Conservation (phyloP, 2,888 invertebrate species). For the Drosophila hamatofila region DNA sequence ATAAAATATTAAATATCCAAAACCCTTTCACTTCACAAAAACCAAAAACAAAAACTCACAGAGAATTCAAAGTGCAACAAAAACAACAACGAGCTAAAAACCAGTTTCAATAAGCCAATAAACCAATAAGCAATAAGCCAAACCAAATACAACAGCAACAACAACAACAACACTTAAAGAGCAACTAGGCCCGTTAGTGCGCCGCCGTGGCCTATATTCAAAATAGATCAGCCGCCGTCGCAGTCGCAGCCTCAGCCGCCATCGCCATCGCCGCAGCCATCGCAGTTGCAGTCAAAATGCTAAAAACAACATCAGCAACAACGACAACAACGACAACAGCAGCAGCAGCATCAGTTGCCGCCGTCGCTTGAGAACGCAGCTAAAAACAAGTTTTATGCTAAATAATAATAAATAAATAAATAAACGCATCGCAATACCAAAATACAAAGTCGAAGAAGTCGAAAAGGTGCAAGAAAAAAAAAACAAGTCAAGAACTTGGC, state of each 20-base stretch:
- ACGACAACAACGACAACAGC: conserved; percentile 5
- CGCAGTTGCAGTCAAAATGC: conserved; percentile 53
- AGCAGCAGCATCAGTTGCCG: conserved; percentile 22
- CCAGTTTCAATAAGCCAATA: conserved; percentile 67
- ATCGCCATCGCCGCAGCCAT: conserved; percentile 7
- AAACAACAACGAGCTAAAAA: conserved; percentile 54
- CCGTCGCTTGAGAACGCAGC: conserved; percentile 62
- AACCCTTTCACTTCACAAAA: conserved; percentile 78
- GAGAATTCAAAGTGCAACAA: conserved; percentile 63
- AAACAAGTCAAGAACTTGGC: conserved; percentile 6
- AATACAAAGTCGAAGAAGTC: conserved; percentile 47
- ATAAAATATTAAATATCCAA: conserved; percentile 48
- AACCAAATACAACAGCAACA: conserved; percentile 53
- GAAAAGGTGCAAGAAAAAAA: conserved; percentile 45
- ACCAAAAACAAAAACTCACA: conserved; percentile 30
- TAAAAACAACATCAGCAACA: conserved; percentile 28
- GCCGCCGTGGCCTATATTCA: conserved; percentile 80
- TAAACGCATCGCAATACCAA: conserved; percentile 69
- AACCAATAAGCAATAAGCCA: conserved; percentile 63
- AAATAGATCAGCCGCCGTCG: conserved; percentile 72
- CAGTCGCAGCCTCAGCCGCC: conserved; percentile 23
- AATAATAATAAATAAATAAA: conserved; percentile 74
- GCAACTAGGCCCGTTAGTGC: conserved; percentile 73
- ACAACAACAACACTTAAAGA: conserved; percentile 33
- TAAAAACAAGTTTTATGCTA: conserved; percentile 77